These are phyloP conservation scores for Saccostrea echinata DNA, from an alignment of 1,140 invertebrate genomes.

Conservation along the genomic window DNA sequence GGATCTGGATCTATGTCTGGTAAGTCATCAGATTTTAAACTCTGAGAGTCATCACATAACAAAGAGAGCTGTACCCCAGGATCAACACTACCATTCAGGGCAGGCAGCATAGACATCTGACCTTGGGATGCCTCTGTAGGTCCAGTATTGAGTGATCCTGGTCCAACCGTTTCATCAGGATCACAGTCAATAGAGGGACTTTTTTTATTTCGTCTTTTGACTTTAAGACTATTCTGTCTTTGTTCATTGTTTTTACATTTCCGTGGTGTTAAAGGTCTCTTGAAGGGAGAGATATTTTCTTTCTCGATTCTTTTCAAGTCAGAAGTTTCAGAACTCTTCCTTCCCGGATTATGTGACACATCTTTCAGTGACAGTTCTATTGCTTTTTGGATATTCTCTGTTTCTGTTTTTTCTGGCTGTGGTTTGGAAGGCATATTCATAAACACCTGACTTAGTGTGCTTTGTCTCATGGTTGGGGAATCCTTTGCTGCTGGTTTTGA, in stretches of 20 bases:
- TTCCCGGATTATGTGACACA: not conserved
- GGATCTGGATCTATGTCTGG: not conserved
- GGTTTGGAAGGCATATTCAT: conserved; percentile 42
- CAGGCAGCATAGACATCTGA: not conserved
- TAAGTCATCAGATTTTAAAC: conserved; percentile 11
- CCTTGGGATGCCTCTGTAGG: not conserved
- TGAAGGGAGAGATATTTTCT: conserved; percentile 56
- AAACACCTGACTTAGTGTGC: conserved; percentile 59
- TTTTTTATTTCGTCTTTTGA: not conserved
- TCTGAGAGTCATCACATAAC: conserved; percentile 54
- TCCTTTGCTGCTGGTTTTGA: not conserved
- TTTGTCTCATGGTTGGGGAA: not conserved
- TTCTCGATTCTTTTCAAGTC: not conserved
- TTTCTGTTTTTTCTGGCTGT: conserved; percentile 30
- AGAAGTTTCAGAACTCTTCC: not conserved
- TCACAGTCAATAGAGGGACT: conserved; percentile 16
- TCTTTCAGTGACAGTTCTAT: conserved; percentile 54
- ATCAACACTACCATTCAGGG: conserved; percentile 61
- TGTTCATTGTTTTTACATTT: conserved; percentile 8
- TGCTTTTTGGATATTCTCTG: conserved; percentile 53
- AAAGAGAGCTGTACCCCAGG: conserved; percentile 60
- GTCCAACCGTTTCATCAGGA: conserved; percentile 53
- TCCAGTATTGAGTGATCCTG: not conserved
- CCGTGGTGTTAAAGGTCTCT: conserved; percentile 50
- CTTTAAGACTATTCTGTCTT: not conserved